These are phyloP conservation scores for Hyppa rectilinea DNA, from an alignment of 2,888 invertebrate species.

Conservation along the genomic window DNA sequence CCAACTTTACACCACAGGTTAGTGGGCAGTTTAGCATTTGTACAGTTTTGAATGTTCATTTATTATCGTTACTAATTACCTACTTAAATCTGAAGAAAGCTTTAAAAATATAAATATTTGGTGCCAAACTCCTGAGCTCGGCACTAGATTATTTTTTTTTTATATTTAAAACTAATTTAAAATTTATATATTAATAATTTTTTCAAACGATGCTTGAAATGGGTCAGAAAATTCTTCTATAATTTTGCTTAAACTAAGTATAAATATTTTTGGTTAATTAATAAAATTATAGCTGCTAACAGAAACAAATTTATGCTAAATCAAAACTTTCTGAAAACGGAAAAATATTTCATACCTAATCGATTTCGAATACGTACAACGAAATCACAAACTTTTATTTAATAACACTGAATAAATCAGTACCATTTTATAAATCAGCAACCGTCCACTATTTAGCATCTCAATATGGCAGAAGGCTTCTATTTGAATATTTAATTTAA, in stretches of 20 bases:
- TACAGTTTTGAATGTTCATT: neutral
- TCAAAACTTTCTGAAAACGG: neutral
- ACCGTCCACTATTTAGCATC: constrained; percentile 32
- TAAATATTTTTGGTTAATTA: too few relatives aligned
- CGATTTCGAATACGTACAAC: neutral
- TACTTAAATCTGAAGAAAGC: constrained; percentile 27
- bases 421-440: constrained; percentile 9
- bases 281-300: neutral
- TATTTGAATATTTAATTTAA: constrained; percentile 51
- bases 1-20: constrained; percentile 85
- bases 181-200: too few relatives aligned
- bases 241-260: too few relatives aligned
- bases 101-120: constrained; percentile 50
- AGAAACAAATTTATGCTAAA: neutral
- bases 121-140: too few relatives aligned
- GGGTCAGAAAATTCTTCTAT: too few relatives aligned
- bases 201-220: too few relatives aligned
- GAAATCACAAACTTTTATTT: constrained; percentile 7
- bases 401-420: constrained; percentile 20
- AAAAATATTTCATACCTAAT: neutral
- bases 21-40: constrained; percentile 50
- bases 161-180: too few relatives aligned
- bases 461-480: constrained; percentile 5
- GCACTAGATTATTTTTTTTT: too few relatives aligned
- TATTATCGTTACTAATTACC: neutral